Base-by-base conservation (phyloP, 1,140 invertebrate genomes). In the Cepaea nemoralis region DNA sequence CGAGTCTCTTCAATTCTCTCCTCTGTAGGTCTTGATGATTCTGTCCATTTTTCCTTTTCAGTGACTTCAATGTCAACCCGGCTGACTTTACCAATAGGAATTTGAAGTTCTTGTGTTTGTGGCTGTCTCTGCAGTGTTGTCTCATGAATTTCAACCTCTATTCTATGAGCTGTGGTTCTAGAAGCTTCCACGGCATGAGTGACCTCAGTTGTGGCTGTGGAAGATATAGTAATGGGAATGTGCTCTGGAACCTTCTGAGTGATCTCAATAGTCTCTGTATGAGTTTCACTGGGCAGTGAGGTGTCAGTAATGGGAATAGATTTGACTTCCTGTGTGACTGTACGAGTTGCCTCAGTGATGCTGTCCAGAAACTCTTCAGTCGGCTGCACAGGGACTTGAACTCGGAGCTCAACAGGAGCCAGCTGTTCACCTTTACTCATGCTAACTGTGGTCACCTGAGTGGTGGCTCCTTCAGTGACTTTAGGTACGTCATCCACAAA, bases 261-360 rank as follows among this genome's bases (percentile, higher is more conserved):
- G 42, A 90, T 90, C 79, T 89, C 88, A 45, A 90, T 90, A 24
- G 88, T 89, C 80, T 89, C 88, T 40, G 81, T 85, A 63, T 90
- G 89, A n/a, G 76, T 83, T 31, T 87, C 86, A 40, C 77, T 40
- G 16, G 83, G 48, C 40, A 80, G 35, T n/a, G 78, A 55, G 48
- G 71, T 77, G 27, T 85, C 83, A 63, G 66, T 80, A 8, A 85
- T 66, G 24, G 85, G 85, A 40, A 80, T 81, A 19, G 82, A 77
- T 35, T 82, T 84, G 24, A 84, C 80, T 48, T 88, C 86, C 40
- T 85, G 69, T 19, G 85, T 86, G 8, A 86, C 81, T 16, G 84
- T 83, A 10, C 80, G 66, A 16, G 85, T 86, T n/a, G 86, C 88
- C 70, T 87, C 87, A n/a, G 85, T 85, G 19, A 83, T 48, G 19